These are phyloP conservation scores for Cherax quadricarinatus DNA, from an alignment of 1,140 invertebrate genomes.

Conservation along the genomic window DNA sequence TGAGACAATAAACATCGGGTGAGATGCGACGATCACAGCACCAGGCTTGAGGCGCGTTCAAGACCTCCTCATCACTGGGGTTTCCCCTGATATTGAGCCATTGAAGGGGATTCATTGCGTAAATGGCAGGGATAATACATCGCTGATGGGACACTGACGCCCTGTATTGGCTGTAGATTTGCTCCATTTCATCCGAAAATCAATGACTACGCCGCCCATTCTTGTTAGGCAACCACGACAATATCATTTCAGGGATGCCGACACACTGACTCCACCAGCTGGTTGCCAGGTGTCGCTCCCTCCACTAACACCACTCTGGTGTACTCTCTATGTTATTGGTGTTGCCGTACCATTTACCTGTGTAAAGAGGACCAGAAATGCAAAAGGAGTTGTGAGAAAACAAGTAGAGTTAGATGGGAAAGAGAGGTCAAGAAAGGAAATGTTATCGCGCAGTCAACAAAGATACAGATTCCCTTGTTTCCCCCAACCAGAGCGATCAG, in stretches of 20 bases:
- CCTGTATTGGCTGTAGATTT: conserved; percentile 70
- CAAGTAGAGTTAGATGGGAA: background rate
- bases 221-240: conserved; percentile 68
- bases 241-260: conserved; percentile 67
- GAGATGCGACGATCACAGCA: background rate
- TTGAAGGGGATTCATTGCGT: conserved; percentile 68
- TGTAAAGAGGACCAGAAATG: background rate
- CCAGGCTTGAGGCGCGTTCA: background rate
- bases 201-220: conserved; percentile 67
- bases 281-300: conserved; percentile 38
- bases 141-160: conserved; percentile 66
- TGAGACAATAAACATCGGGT: background rate
- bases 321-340: background rate
- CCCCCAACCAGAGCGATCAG: conserved; percentile 66
- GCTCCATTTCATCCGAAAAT: conserved; percentile 69
- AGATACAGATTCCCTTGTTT: conserved; percentile 64
- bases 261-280: conserved; percentile 52
- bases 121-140: conserved; percentile 70
- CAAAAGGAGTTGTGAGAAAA: background rate
- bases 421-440: background rate
- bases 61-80: conserved; percentile 26
- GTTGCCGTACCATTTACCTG: background rate
- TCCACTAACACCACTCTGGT: background rate
- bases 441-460: conserved; percentile 40
- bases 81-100: conserved; percentile 51